Evolutionary conservation across 2,888 invertebrate genomes (phyloP).

Genomic region (Cynaeus angustus): DNA sequence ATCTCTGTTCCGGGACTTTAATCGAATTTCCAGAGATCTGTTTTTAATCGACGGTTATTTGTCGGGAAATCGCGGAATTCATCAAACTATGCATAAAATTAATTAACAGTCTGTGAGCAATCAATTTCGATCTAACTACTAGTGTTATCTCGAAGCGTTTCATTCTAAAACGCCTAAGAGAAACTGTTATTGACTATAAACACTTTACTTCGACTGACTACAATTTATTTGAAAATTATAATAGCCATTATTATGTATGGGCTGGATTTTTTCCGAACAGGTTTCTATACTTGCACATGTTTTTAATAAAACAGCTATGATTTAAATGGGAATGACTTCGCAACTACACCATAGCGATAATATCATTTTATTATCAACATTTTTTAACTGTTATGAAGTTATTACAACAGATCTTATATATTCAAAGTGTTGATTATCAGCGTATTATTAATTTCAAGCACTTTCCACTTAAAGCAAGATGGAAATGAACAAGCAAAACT

Average conservation of each 20-base stretch:
- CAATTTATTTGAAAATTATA: slow-evolving; percentile 43
- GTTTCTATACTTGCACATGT: slow-evolving; percentile 13
- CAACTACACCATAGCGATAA: background rate
- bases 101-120: slow-evolving; percentile 34
- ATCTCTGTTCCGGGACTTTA: slow-evolving; percentile 1
- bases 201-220: slow-evolving; percentile 24
- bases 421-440: slow-evolving; percentile 19
- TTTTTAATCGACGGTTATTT: background rate
- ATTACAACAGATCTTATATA: slow-evolving; percentile 21
- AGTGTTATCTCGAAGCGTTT: slow-evolving; percentile 33
- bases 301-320: slow-evolving; percentile 13
- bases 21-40: slow-evolving; percentile 3
- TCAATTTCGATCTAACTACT: slow-evolving; percentile 41
- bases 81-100: slow-evolving; percentile 33
- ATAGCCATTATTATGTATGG: slow-evolving; percentile 28
- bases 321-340: slow-evolving; percentile 23
- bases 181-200: slow-evolving; percentile 38
- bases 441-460: background rate
- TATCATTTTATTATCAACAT: slow-evolving; percentile 20
- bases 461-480: background rate
- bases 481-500: background rate
- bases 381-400: slow-evolving; percentile 20
- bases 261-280: slow-evolving; percentile 11
- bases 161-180: slow-evolving; percentile 35
- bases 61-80: background rate